phyloP scores from a whole-genome alignment of 92 coral and sea anemone genomes.

The Paramuricea clavata region DNA sequence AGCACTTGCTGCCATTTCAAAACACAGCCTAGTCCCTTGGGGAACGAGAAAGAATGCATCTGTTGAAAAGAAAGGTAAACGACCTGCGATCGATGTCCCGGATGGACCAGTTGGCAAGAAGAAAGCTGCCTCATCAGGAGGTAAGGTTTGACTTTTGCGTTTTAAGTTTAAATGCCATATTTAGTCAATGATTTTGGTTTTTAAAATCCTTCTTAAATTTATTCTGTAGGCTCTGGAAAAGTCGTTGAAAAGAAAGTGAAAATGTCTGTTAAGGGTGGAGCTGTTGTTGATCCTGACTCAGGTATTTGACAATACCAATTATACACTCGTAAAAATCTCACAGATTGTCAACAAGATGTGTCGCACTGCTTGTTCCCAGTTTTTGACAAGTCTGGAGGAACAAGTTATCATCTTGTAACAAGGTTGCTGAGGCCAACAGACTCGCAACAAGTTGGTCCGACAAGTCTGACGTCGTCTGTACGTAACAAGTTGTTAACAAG shows the following conservation, averaged over 20 bases:
- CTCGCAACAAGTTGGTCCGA: too few species aligned
- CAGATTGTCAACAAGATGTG: too few species aligned
- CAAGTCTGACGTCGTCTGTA: too few species aligned
- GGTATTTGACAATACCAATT: conserved; percentile 54
- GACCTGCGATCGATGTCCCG: conserved; percentile 15
- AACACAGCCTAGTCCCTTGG: conserved; percentile 94
- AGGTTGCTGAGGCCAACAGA: too few species aligned
- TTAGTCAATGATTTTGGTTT: too few species aligned
- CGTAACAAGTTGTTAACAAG: too few species aligned
- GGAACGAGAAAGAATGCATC: conserved; percentile 73
- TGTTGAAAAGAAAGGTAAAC: conserved; percentile 10
- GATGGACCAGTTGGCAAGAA: conserved; percentile 16
- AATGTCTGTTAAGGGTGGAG: conserved; percentile 97
- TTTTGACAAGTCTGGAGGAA: too few species aligned
- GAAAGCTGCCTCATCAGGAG: not conserved
- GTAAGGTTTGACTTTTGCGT: not conserved
- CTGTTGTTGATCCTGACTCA: conserved; percentile 97
- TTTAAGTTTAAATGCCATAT: too few species aligned
- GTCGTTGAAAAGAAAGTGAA: conserved; percentile 80
- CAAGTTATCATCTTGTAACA: too few species aligned
- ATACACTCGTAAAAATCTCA: too few species aligned
- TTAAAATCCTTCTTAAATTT: not conserved
- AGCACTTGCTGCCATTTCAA: conserved; percentile 71
- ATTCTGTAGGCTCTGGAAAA: conserved; percentile 18
- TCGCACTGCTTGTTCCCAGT: too few species aligned